Evolutionary conservation across 2,113 vertebrate species (phyloP).

Genomic region (Puma concolor): DNA sequence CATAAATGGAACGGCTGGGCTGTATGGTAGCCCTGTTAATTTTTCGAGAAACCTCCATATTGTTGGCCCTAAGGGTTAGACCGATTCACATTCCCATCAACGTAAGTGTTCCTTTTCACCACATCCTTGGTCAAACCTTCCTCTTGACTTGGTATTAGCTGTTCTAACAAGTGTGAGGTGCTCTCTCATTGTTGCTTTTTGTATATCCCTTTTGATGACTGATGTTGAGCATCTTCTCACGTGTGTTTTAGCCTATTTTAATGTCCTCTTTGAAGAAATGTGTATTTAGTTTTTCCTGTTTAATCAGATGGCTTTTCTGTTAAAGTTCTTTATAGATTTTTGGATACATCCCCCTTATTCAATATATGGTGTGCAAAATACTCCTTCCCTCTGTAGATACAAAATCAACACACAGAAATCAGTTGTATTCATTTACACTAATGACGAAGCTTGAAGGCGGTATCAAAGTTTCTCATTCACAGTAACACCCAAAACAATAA

Average conservation of each 20-base stretch:
- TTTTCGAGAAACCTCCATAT: not conserved
- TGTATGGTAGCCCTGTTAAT: not conserved
- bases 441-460: not conserved
- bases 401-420: not conserved
- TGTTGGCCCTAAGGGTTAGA: not conserved
- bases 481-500: not conserved
- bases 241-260: not conserved
- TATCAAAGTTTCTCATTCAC: not conserved
- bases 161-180: not conserved
- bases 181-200: not conserved
- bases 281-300: not conserved
- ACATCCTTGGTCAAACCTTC: not conserved
- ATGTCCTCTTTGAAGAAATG: not conserved
- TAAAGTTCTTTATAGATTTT: not conserved
- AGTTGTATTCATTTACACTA: not conserved
- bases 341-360: not conserved
- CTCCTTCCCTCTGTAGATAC: not conserved
- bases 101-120: not conserved
- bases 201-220: not conserved
- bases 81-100: not conserved
- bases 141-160: not conserved
- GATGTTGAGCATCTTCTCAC: not conserved
- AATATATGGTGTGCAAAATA: not conserved
- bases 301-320: not conserved
- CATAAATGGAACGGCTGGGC: not conserved